Evolutionary conservation across 2,888 invertebrate genomes (phyloP).

Genomic region (Campopleginae sp.): DNA sequence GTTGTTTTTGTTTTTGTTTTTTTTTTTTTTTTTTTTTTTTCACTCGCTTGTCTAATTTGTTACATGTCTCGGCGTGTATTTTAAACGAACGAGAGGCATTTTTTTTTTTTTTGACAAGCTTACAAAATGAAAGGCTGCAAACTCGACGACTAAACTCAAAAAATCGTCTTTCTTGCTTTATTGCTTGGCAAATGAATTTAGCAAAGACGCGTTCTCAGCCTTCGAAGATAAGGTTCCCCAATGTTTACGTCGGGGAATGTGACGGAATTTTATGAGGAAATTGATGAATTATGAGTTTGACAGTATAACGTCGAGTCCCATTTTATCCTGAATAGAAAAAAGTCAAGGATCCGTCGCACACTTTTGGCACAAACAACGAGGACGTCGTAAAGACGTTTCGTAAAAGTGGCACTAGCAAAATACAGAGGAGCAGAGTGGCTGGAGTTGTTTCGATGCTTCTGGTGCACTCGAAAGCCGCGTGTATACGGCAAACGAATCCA

Average conservation of each 20-base stretch:
- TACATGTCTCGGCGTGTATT: no score
- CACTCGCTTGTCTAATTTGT: no score
- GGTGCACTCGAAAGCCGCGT: slow-evolving; percentile 70
- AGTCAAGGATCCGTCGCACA: slow-evolving; percentile 18
- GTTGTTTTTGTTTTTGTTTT: no score
- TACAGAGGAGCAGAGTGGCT: slow-evolving; percentile 39
- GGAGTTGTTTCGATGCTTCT: slow-evolving; percentile 40
- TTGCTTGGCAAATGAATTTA: neutral
- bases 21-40: no score
- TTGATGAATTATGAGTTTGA: slow-evolving; percentile 2
- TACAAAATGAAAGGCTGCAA: no score
- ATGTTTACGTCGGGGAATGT: no score
- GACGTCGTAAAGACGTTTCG: slow-evolving; percentile 62
- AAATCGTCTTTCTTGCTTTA: neutral
- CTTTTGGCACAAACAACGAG: slow-evolving; percentile 35
- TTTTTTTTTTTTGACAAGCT: no score
- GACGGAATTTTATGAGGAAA: neutral
- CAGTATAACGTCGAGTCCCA: neutral
- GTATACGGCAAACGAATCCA: slow-evolving; percentile 72
- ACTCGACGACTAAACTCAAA: neutral
- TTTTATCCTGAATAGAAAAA: slow-evolving; percentile 21
- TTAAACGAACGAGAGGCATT: no score
- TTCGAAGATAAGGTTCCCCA: neutral
- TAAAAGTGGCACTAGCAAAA: slow-evolving; percentile 44
- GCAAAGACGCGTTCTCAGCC: neutral